Percentiles rank a stretch among this genome's conserved stretches.
Evolutionary conservation across 2,888 invertebrate species (phyloP).

Genomic region (Nebria brevicollis): DNA sequence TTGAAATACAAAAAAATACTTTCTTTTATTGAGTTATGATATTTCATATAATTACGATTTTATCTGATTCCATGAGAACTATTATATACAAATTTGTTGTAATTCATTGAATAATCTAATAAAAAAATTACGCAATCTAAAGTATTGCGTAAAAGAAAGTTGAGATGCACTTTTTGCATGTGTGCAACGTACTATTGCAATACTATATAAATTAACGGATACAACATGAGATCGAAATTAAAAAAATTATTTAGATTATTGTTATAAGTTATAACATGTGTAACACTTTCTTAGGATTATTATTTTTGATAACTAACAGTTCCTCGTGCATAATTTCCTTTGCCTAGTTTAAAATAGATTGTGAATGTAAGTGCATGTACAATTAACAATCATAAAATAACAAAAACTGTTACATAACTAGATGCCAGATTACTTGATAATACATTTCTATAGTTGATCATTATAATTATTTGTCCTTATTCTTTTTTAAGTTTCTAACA

Average conservation of each 20-base stretch:
- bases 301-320: background rate
- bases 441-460: background rate
- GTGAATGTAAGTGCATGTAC: background rate
- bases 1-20: background rate
- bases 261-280: background rate
- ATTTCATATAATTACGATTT: background rate
- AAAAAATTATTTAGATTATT: background rate
- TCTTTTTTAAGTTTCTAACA: background rate
- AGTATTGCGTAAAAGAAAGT: background rate
- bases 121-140: background rate
- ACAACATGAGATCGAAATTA: background rate
- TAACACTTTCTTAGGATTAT: background rate
- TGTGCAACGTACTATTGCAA: background rate
- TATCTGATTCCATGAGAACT: background rate
- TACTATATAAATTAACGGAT: background rate
- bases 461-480: background rate
- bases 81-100: background rate
- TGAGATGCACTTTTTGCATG: background rate
- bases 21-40: background rate
- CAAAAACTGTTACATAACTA: background rate
- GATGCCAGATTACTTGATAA: background rate
- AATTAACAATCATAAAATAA: conserved; percentile 1
- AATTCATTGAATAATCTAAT: background rate
- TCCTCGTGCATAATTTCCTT: background rate
- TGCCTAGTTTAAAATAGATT: background rate